phyloP scores from a whole-genome alignment of 2,797 vertebrate species.

The Craterocephalus amniculus region DNA sequence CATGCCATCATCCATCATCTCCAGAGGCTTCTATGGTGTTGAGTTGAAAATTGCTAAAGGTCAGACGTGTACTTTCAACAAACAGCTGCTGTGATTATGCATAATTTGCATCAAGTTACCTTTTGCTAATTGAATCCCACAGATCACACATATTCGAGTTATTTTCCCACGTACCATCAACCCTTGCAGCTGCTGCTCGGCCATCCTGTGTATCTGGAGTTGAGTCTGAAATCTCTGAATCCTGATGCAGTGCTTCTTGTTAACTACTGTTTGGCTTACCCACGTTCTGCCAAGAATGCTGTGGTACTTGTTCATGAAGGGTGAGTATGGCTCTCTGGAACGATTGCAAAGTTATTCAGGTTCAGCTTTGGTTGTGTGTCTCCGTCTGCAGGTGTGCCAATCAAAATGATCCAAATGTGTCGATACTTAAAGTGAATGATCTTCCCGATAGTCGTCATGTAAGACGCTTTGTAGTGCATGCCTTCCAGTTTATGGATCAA shows the following conservation, averaged over 20 bases:
- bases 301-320: constrained; percentile 80
- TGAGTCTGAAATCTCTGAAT: constrained; percentile 57
- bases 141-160: constrained; percentile 71
- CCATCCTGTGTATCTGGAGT: constrained; percentile 76
- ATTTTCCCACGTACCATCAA: constrained; percentile 50
- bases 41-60: constrained; percentile 76
- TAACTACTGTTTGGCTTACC: constrained; percentile 83
- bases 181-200: constrained; percentile 73
- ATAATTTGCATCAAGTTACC: neutral
- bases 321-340: constrained; percentile 46
- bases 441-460: constrained; percentile 41
- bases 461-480: constrained; percentile 71
- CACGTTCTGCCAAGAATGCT: constrained; percentile 75
- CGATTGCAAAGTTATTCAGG: neutral
- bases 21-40: constrained; percentile 65
- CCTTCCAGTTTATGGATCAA: constrained; percentile 80
- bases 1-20: constrained; percentile 46
- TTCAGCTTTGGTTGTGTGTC: neutral
- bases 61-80: constrained; percentile 18
- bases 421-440: constrained; percentile 57
- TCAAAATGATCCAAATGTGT: constrained; percentile 55
- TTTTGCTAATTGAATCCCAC: neutral
- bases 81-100: no score
- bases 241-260: constrained; percentile 71
- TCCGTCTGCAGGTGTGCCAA: constrained; percentile 74